Conservation (phyloP, 2,113 vertebrate genomes). For the Centrocercus urophasianus region DNA sequence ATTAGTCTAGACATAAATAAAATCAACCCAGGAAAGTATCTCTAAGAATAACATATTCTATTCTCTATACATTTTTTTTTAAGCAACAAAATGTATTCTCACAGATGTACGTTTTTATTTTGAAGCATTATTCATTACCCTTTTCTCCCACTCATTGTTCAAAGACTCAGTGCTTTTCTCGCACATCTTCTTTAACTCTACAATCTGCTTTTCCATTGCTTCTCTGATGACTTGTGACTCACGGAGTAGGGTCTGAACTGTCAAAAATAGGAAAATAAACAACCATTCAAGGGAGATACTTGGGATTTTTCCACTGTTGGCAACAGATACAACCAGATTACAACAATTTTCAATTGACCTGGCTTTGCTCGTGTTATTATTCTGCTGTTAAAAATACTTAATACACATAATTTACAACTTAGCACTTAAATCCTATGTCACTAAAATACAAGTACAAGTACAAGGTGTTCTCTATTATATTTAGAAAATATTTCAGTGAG, state of each 20-base stretch:
- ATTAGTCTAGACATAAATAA: background rate
- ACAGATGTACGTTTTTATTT: background rate
- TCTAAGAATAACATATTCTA: background rate
- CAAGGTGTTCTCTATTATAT: background rate
- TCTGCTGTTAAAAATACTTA: background rate
- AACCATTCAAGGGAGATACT: background rate
- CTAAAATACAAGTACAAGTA: background rate
- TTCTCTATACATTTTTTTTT: background rate
- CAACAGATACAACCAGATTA: background rate
- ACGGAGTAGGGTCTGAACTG: slow-evolving; percentile 92
- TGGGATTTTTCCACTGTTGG: background rate
- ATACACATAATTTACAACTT: background rate
- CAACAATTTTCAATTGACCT: background rate
- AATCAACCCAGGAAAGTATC: background rate
- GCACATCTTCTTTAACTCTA: slow-evolving; percentile 91
- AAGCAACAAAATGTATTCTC: background rate
- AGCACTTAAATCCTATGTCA: background rate
- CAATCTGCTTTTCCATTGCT: slow-evolving; percentile 93
- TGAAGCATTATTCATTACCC: slow-evolving; percentile 75
- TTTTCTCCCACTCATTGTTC: slow-evolving; percentile 95
- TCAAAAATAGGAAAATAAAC: slow-evolving; percentile 60
- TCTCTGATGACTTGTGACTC: slow-evolving; percentile 91
- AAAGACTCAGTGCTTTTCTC: slow-evolving; percentile 88
- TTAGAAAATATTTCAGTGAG: background rate
- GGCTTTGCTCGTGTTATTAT: background rate